Base-by-base conservation (phyloP, 2,113 vertebrate species). In the Eretmochelys imbricata region DNA sequence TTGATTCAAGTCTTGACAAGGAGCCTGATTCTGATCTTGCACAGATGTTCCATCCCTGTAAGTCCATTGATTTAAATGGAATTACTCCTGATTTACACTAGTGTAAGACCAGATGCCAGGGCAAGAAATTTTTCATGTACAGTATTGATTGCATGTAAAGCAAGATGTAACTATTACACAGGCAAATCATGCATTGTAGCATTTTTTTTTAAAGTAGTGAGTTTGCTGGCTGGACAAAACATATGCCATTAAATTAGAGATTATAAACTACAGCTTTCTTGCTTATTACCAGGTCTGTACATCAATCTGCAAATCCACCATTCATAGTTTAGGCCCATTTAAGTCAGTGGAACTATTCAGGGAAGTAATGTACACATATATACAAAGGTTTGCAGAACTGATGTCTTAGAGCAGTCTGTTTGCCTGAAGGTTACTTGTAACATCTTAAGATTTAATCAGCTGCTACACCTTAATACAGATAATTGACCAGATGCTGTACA, bases 341-440 rank as follows among this genome's bases (percentile, higher is more conserved):
- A 87, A 96, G 93, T 91, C 89, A 93, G 69, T 94, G 14, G 17
- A 86, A 85, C 87, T 89, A 91, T 78, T 78, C 42, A 29, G 38
- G 75, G 38, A 78, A 25, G 38, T 76, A 76, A 11, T 12, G 10
- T 76, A 27, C 38, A 46, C 38, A 46, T 25, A 27, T 42, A 76
- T 84, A 82, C 90, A 93, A 54, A 85, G 84, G 80, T 96, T 94
- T 97, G 87, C 90, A 80, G 89, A 87, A 95, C 80, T 80, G 80
- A 81, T 89, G 84, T 91, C 94, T 84, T 91, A 91, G 88, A 95
- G 80, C 59, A 62, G 82, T 88, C 51, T 94, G 94, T 46, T 76
- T 46, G 35, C 12, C 11, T 31, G 65, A 38, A 72, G 16, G 65
- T 38, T 72, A 72, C 14, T 20, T 72, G 72, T 82, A 1, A 20